Percentiles rank a stretch among this genome's conserved stretches.
phyloP scores from a whole-genome alignment of 2,113 vertebrate species.

The Aegithalos caudatus region DNA sequence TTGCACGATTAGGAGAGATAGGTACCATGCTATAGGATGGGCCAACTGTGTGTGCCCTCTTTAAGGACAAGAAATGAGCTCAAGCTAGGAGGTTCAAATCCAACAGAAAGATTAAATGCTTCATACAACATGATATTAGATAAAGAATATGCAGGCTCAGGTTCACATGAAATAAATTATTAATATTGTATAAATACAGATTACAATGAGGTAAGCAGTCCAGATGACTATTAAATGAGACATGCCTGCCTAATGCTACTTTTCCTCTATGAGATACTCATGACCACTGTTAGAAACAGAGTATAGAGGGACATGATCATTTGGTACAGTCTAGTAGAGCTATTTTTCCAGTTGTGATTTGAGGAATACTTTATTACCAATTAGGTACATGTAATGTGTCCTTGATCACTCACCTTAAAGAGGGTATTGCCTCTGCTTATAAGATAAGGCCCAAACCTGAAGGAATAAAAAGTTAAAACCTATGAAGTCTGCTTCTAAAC shows the following conservation, averaged over 20 bases:
- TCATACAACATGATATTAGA: not conserved
- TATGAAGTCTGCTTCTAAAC: not conserved
- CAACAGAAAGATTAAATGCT: not conserved
- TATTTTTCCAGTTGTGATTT: not conserved
- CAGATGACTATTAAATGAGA: not conserved
- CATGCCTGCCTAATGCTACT: not conserved
- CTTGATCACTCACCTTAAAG: not conserved
- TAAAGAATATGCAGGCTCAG: not conserved
- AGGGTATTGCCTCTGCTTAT: not conserved
- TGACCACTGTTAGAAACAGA: not conserved
- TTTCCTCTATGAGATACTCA: not conserved
- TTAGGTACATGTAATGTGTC: not conserved
- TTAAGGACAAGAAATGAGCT: not conserved
- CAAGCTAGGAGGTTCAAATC: not conserved
- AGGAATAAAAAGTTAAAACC: not conserved
- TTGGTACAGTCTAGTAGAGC: not conserved
- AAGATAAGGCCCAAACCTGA: not conserved
- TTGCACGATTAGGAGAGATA: not conserved
- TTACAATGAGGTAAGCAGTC: not conserved
- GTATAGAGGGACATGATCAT: not conserved
- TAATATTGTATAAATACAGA: not conserved
- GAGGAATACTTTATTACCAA: not conserved
- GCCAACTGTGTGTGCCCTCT: not conserved
- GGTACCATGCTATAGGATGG: fast-evolving
- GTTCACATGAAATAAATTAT: not conserved